Evolutionary conservation across 2,113 vertebrate genomes (phyloP).

Genomic region (Nymphicus hollandicus): DNA sequence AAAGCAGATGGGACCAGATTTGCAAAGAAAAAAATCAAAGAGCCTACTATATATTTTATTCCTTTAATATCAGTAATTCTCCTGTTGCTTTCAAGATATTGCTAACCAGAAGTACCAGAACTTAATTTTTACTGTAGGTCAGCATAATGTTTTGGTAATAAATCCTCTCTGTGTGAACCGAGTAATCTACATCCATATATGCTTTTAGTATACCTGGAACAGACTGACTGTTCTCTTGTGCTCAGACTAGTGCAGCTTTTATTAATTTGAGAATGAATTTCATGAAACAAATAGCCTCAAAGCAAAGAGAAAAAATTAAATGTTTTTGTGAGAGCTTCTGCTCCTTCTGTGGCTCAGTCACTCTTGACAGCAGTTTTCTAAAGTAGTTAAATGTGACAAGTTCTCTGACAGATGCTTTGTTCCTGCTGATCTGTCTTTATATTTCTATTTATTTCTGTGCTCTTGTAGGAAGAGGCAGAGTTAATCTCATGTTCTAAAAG

Average conservation of each 20-base stretch:
- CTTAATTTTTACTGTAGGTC: not conserved
- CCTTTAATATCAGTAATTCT: not conserved
- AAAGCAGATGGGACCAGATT: not conserved
- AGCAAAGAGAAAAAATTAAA: not conserved
- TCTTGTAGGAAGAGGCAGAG: not conserved
- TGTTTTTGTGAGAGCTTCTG: not conserved
- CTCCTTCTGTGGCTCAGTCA: not conserved
- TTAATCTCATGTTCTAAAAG: not conserved
- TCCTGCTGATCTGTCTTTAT: constrained; percentile 6
- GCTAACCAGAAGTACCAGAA: not conserved
- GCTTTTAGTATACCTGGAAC: not conserved
- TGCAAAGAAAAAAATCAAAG: not conserved
- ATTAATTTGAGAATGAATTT: not conserved
- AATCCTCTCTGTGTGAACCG: not conserved
- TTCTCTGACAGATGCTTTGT: constrained; percentile 10
- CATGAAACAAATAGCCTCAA: not conserved
- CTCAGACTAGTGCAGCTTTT: not conserved
- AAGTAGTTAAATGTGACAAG: not conserved
- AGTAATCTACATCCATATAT: not conserved
- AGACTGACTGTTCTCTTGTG: not conserved
- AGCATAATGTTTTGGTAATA: not conserved
- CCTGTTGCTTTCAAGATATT: not conserved
- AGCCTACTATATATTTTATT: not conserved
- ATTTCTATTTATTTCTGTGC: constrained; percentile 25
- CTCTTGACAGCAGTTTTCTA: not conserved